Evolutionary conservation across 2,113 vertebrate genomes (phyloP), one percentile per base, ranked within the genome.

Genomic region (Gasterosteus nipponicus): DNA sequence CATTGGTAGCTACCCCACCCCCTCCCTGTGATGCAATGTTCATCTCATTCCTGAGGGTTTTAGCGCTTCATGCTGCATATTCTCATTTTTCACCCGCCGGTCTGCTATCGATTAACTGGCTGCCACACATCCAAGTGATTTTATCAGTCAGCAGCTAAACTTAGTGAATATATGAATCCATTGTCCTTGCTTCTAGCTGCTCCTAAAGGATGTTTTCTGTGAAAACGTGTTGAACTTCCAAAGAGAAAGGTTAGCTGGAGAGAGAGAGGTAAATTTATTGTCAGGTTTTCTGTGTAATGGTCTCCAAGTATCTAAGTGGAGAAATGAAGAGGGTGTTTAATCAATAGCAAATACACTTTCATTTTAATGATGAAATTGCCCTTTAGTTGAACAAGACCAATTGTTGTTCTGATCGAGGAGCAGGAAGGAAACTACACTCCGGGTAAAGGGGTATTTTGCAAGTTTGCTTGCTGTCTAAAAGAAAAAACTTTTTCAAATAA

Each of bases 1-100:
- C 70, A 65, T 80, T 63, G 72, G 80, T 77, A 70, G 57, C 58
- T 46, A 3, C 57, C 22, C 22, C 22, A 47, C 66, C 57, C 22
- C 22, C 22, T 49, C 66, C 64, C 58, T 51, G 57, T 73, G 77
- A 80, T 66, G 77, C 41, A 49, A 44, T 69, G 35, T 73, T 47
- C 39, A 56, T 67, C 81, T 38, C 26, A 47, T 26, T 63, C 61
- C 62, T 49, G 42, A 69, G 35, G 61, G 67, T 80, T 73, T 76
- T 9, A 54, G 70, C 66, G 73, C 73, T 82, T 69, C 62, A 80
- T 62, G 75, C 66, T 41, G 72, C 71, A 69, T 69, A 73, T 73
- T 89, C 83, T 78, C 73, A 81, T 82, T 91, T 86, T 75, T 78
- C 70, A 61, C 51, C 81, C 80, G 79, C 70, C 46, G 63, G 85